phyloP scores from a whole-genome alignment of 1,140 invertebrate genomes.

The Fopius arisanus region DNA sequence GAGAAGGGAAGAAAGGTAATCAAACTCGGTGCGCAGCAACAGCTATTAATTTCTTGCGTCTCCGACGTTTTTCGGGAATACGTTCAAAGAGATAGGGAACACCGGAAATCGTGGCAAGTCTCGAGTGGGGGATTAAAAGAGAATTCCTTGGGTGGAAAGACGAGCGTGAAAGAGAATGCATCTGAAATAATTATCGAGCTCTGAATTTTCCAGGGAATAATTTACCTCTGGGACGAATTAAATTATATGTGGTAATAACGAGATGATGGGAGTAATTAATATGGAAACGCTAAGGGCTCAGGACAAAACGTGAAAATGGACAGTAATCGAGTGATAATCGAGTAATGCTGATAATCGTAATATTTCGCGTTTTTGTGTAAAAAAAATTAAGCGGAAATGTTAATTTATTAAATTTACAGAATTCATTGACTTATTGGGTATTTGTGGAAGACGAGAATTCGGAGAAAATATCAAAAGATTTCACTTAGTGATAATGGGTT shows the following conservation, averaged over 20 bases:
- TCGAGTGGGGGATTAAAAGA: not conserved
- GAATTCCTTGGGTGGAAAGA: not conserved
- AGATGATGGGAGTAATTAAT: too few relatives aligned
- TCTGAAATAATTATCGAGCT: not conserved
- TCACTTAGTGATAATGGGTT: too few relatives aligned
- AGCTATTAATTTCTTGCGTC: constrained; percentile 40
- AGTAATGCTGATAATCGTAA: too few relatives aligned
- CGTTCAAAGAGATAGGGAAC: constrained; percentile 3
- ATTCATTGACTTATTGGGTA: too few relatives aligned
- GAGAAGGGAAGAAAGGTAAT: constrained; percentile 30
- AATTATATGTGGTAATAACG: not conserved
- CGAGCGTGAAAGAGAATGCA: not conserved
- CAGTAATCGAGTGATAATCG: too few relatives aligned
- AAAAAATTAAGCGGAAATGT: too few relatives aligned
- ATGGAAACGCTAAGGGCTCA: too few relatives aligned
- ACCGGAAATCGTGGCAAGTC: not conserved
- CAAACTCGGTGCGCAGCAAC: constrained; percentile 36
- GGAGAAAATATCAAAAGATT: too few relatives aligned
- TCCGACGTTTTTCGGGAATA: constrained; percentile 21
- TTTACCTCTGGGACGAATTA: not conserved
- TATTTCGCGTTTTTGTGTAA: too few relatives aligned
- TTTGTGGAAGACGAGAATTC: too few relatives aligned
- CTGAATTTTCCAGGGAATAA: not conserved
- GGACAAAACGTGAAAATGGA: too few relatives aligned
- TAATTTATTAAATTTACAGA: too few relatives aligned